A percentile compares a stretch with the other conserved stretches of the same genome.
Evolutionary conservation across 2,113 vertebrate species (phyloP).

Genomic region (Stictonetta naevosa): DNA sequence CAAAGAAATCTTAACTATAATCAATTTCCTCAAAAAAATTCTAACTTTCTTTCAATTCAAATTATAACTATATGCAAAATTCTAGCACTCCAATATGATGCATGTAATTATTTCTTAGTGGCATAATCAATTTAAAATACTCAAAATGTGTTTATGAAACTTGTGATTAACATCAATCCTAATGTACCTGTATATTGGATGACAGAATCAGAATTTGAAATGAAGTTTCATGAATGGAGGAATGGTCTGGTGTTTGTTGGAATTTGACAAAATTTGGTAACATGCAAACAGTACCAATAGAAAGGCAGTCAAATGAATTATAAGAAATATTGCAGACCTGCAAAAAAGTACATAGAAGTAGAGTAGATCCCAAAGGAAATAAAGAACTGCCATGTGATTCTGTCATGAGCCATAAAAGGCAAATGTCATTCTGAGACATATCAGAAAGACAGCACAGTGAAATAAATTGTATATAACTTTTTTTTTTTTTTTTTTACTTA

Average conservation of each 20-base stretch:
- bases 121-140: not conserved
- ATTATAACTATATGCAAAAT: not conserved
- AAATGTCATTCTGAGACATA: not conserved
- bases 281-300: accelerated
- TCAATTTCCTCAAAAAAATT: not conserved
- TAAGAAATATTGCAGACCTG: not conserved
- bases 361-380: not conserved
- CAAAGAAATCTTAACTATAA: not conserved
- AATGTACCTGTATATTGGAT: not conserved
- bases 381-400: not conserved
- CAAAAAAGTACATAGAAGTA: not conserved
- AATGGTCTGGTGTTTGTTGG: not conserved
- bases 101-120: not conserved
- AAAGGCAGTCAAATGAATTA: not conserved
- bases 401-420: not conserved
- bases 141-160: not conserved
- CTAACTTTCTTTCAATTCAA: not conserved
- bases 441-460: not conserved
- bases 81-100: not conserved
- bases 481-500: not conserved
- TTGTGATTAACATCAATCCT: not conserved
- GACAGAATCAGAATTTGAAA: not conserved
- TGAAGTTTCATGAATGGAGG: not conserved
- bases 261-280: not conserved
- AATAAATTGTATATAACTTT: not conserved